Evolutionary conservation across 2,113 vertebrate genomes (phyloP).

Genomic region (Cheirogaleus medius): DNA sequence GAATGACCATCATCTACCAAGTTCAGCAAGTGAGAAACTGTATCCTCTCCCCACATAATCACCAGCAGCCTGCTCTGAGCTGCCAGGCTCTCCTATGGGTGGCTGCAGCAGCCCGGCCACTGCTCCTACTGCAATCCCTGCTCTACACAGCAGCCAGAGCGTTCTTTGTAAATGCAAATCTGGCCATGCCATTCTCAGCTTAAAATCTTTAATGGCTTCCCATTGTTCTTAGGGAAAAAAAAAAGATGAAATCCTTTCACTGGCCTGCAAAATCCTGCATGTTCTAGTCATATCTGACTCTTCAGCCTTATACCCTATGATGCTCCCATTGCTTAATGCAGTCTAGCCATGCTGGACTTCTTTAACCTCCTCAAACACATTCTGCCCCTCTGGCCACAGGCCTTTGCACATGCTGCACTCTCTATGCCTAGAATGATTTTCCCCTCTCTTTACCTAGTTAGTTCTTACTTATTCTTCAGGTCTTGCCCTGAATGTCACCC

Average conservation of each 20-base stretch:
- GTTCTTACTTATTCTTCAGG: background rate
- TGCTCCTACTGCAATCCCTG: background rate
- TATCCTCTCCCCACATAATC: background rate
- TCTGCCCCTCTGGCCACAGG: background rate
- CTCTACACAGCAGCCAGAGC: background rate
- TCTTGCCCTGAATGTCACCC: background rate
- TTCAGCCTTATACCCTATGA: background rate
- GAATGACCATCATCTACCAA: background rate
- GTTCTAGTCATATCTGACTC: background rate
- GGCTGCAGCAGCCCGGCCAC: background rate
- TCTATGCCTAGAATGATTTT: background rate
- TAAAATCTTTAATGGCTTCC: background rate
- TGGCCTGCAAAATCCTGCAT: background rate
- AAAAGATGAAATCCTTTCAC: background rate
- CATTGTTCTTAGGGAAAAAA: background rate
- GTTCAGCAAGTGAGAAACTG: background rate
- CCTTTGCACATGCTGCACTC: background rate
- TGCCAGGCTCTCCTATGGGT: background rate
- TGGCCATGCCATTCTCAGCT: background rate
- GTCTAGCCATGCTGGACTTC: background rate
- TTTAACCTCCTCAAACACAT: background rate
- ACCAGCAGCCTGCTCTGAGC: background rate
- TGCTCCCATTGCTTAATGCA: background rate
- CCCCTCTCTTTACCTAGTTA: background rate
- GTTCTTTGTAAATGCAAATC: background rate